These are phyloP conservation scores for Drosophila hydei DNA, from an alignment of 1,140 invertebrate species.

Conservation along the genomic window DNA sequence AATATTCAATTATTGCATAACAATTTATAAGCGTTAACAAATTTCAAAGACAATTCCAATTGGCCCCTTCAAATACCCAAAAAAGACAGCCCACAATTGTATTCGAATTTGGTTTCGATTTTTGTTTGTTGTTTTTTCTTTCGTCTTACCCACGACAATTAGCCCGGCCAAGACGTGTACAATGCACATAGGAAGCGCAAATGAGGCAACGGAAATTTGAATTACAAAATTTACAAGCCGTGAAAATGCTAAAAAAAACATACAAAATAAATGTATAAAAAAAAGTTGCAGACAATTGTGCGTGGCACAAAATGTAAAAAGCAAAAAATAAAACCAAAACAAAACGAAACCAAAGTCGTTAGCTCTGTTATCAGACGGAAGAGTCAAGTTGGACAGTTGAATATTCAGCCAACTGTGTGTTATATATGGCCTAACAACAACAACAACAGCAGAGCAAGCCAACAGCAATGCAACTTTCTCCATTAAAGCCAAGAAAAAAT, in stretches of 20 bases:
- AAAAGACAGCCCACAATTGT: conserved; percentile 28
- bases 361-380: conserved; percentile 65
- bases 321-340: conserved; percentile 22
- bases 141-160: conserved; percentile 67
- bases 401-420: conserved; percentile 31
- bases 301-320: conserved; percentile 41
- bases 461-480: conserved; percentile 51
- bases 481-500: conserved; percentile 38
- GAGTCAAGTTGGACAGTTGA: conserved; percentile 41
- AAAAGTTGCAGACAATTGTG: conserved; percentile 44
- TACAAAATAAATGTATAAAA: conserved; percentile 3
- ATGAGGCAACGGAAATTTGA: conserved; percentile 72
- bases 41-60: conserved; percentile 37
- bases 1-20: conserved; percentile 68
- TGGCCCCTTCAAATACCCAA: conserved; percentile 25
- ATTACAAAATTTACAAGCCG: conserved; percentile 71
- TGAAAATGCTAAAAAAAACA: conserved; percentile 29
- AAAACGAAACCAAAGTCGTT: conserved; percentile 39
- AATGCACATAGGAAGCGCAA: conserved; percentile 49
- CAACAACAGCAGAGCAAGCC: conserved; percentile 16
- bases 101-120: conserved; percentile 43
- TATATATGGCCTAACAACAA: conserved; percentile 36
- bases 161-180: conserved; percentile 36
- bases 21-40: conserved; percentile 29
- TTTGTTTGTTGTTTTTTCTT: conserved; percentile 29